Conservation (phyloP, 2,888 invertebrate genomes). For the Listrodromus nycthemerus region DNA sequence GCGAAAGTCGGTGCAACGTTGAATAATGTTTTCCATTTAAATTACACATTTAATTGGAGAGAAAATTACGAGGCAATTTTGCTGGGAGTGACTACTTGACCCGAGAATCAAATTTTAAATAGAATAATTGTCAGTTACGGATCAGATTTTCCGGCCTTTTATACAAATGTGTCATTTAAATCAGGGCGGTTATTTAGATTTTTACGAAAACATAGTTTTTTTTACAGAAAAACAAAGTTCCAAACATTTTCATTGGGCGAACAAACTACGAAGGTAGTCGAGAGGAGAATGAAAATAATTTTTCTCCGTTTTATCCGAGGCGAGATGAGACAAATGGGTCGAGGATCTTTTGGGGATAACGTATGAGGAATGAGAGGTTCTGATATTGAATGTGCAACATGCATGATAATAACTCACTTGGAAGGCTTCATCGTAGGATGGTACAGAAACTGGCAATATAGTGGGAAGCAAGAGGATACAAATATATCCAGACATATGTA, state of each 20-base stretch:
- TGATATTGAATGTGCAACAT: conserved; percentile 38
- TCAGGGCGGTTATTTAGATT: too few species aligned
- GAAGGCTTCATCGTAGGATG: conserved; percentile 61
- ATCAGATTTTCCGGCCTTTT: too few species aligned
- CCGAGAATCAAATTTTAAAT: too few species aligned
- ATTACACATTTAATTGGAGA: too few species aligned
- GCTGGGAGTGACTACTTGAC: too few species aligned
- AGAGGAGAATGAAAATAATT: background rate
- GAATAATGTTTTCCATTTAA: background rate
- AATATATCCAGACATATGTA: too few species aligned
- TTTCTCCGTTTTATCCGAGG: background rate
- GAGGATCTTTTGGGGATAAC: background rate
- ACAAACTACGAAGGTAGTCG: background rate
- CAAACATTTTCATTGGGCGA: background rate
- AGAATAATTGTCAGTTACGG: too few species aligned
- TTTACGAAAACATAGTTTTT: too few species aligned
- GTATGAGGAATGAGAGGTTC: conserved; percentile 29
- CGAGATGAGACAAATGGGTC: background rate
- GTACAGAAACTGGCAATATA: conserved; percentile 1
- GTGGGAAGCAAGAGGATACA: background rate
- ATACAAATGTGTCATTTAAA: too few species aligned
- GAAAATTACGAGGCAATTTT: too few species aligned
- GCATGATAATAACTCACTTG: conserved; percentile 64
- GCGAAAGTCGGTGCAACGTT: background rate
- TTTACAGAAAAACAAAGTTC: too few species aligned